Conservation (phyloP, 2,797 vertebrate genomes). For the Tokudaia tokunoshimensis region DNA sequence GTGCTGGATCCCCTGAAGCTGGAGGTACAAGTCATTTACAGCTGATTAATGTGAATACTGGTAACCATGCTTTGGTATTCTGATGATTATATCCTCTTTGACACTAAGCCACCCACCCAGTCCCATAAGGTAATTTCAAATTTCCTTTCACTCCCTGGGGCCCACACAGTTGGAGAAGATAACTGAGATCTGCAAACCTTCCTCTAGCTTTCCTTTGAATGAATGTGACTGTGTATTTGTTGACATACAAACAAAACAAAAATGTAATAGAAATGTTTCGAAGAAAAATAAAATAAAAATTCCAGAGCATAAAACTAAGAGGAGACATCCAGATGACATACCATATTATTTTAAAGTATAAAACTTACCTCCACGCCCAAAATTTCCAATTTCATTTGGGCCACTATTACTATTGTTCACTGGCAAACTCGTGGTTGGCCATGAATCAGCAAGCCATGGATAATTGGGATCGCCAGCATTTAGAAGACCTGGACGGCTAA, state of each 20-base stretch:
- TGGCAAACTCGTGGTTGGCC: conserved; percentile 97
- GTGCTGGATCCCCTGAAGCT: not conserved
- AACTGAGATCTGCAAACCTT: not conserved
- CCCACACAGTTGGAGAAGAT: not conserved
- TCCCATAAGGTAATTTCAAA: not conserved
- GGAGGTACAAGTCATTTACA: not conserved
- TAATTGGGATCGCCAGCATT: conserved; percentile 96
- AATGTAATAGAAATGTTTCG: not conserved
- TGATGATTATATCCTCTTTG: not conserved
- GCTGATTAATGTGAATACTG: not conserved
- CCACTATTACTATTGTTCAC: conserved; percentile 96
- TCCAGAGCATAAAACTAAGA: not conserved
- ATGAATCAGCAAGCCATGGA: conserved; percentile 99
- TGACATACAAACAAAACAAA: not conserved
- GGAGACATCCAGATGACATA: not conserved
- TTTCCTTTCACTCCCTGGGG: not conserved
- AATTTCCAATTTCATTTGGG: conserved; percentile 96
- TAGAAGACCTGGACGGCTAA: conserved; percentile 96
- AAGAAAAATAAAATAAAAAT: not conserved
- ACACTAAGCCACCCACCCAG: not conserved
- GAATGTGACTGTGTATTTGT: not conserved
- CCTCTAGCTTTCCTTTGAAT: not conserved
- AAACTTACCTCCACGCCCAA: conserved; percentile 95
- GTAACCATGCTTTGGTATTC: not conserved
- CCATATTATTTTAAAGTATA: not conserved